Evolutionary conservation across 2,888 invertebrate species (phyloP).

Genomic region (Plebejus argus): DNA sequence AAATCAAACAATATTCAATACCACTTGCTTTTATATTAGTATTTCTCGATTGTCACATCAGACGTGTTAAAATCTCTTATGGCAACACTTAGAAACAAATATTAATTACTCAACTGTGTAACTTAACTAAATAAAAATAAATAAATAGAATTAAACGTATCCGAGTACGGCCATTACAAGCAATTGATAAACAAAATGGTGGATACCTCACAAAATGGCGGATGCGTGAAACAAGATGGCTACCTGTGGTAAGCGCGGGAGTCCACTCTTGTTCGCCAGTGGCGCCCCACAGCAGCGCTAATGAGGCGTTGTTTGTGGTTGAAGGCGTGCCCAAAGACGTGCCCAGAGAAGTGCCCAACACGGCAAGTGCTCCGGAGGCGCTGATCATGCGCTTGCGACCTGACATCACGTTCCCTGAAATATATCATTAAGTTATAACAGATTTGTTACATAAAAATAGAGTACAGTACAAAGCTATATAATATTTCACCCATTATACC

Average conservation of each 20-base stretch:
- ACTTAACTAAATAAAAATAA: no score
- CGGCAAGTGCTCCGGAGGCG: slow-evolving; percentile 55
- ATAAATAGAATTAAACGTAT: no score
- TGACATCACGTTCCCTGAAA: slow-evolving; percentile 62
- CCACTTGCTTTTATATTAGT: neutral
- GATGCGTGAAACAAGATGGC: neutral
- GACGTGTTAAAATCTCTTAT: neutral
- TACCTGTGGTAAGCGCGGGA: slow-evolving; percentile 96
- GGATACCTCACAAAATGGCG: neutral
- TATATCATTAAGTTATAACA: neutral
- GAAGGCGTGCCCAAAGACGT: slow-evolving; percentile 52
- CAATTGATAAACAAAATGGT: neutral
- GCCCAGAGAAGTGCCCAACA: slow-evolving; percentile 41
- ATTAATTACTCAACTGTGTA: no score
- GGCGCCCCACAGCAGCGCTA: slow-evolving; percentile 94
- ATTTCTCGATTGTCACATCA: neutral
- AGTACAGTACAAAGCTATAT: neutral
- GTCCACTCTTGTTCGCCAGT: slow-evolving; percentile 99
- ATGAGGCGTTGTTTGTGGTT: slow-evolving; percentile 73
- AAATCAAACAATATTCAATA: neutral
- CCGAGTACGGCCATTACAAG: no score
- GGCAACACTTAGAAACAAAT: no score
- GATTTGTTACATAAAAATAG: no score
- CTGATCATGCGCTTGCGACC: slow-evolving; percentile 72
- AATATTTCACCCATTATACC: no score